Base-by-base conservation (phyloP, 2,113 vertebrate genomes). In the Azemiops feae region DNA sequence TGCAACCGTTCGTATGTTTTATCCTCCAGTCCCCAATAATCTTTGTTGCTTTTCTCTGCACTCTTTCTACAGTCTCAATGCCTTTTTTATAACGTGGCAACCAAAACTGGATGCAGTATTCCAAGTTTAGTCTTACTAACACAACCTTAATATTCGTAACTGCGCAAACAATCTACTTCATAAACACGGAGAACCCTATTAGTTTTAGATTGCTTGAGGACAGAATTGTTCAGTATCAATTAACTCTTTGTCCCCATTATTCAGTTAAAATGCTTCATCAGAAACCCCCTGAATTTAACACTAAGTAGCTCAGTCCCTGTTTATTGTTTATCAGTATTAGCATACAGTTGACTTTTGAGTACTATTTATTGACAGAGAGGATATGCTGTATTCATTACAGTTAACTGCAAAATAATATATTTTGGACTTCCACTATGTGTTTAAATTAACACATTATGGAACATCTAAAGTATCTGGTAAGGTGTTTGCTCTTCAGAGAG, bases 281-380 rank as follows among this genome's bases (percentile, higher is more conserved):
- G 9, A 60, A 60, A 60, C 1, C 57, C 6, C 57, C 9, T 10
- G 57, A 60, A 60, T 34, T 39, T 5, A 18, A 27, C 4, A 25
- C 14, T 57, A 30, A 2, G 4, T 57, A 91, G 27, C 27, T 60
- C 3, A 11, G 9, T 60, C 23, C 9, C 58, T 91, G 27, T 27
- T 54, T 5, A 1, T 54, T 45, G 11, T 0, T 0, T 60, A 27
- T 27, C 2, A 43, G 22, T 74, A 50, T 52, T 20, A 58, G 1
- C 89, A 64, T 86, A 43, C 16, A 90, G 0, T 0, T n/a, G 16
- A 16, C 88, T 91, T 58, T 91, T 91, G 1, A 0, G 0, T 81
- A 7, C 81, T 55, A 20, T 22, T 22, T 90, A 34, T 9, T 23
- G n/a, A 3, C 25, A 60, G 91, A 90, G 64, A 3, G 85, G 85